Evolutionary conservation across 2,113 vertebrate species (phyloP).

Genomic region (Ranitomeya imitator): DNA sequence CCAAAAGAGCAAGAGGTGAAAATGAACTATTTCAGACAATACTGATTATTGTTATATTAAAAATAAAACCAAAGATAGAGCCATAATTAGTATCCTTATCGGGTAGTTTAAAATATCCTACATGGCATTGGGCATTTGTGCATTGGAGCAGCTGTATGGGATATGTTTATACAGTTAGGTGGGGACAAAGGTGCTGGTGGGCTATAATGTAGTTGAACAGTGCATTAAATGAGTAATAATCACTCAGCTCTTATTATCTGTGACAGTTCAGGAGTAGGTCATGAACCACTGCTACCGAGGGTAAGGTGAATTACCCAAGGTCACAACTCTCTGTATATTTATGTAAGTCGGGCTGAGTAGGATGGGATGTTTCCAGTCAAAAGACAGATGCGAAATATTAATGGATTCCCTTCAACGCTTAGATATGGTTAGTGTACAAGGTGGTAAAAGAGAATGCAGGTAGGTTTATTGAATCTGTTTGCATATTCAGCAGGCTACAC

Average conservation of each 20-base stretch:
- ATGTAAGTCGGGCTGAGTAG: not conserved
- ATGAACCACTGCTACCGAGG: constrained; percentile 29
- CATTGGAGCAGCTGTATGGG: not conserved
- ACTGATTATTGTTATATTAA: not conserved
- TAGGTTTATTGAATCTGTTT: not conserved
- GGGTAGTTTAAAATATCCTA: not conserved
- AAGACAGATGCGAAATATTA: constrained; percentile 26
- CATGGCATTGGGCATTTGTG: not conserved
- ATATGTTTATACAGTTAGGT: not conserved
- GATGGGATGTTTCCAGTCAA: not conserved
- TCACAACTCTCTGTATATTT: constrained; percentile 29
- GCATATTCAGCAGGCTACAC: constrained; percentile 22
- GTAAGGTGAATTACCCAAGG: constrained; percentile 43
- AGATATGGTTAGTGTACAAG: not conserved
- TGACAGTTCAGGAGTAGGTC: constrained; percentile 38
- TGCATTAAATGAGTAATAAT: constrained; percentile 30
- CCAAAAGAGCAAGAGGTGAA: not conserved
- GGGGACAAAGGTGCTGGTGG: not conserved
- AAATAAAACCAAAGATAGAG: not conserved
- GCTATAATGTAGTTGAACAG: constrained; percentile 22
- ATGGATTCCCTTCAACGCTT: not conserved
- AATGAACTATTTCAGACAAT: not conserved
- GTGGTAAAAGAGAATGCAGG: not conserved
- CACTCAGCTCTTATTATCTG: constrained; percentile 33
- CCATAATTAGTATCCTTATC: not conserved